A percentile compares a stretch with the other conserved stretches of the same genome.
Conservation (phyloP, 2,888 invertebrate species). For the Nycteola revayana region DNA sequence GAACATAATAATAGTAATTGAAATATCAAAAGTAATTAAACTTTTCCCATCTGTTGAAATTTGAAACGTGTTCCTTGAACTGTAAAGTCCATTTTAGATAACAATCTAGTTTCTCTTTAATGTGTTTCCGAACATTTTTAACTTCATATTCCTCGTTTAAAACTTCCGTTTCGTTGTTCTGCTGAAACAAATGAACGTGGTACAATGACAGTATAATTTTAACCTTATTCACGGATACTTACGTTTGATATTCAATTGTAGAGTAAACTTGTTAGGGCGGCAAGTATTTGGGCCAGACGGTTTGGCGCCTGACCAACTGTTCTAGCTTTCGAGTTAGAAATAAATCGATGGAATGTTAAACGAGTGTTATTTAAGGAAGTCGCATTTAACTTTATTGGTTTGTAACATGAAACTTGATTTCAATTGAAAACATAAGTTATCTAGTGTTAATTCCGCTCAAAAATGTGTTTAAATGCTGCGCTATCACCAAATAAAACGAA, state of each 20-base stretch:
- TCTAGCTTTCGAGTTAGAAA: slow-evolving; percentile 31
- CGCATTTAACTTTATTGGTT: too few species aligned
- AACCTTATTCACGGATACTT: neutral
- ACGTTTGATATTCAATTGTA: slow-evolving; percentile 7
- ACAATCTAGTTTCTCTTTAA: slow-evolving; percentile 3
- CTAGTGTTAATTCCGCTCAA: too few species aligned
- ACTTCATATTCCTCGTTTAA: neutral
- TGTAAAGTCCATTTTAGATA: slow-evolving; percentile 12
- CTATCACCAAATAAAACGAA: too few species aligned
- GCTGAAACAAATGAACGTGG: neutral
- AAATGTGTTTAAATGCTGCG: too few species aligned
- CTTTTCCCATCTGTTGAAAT: slow-evolving; percentile 1
- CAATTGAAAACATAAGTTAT: too few species aligned
- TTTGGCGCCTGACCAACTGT: slow-evolving; percentile 61
- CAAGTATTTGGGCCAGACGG: slow-evolving; percentile 61
- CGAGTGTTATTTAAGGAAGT: slow-evolving; percentile 7
- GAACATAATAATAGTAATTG: too few species aligned
- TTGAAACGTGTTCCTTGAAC: slow-evolving; percentile 7
- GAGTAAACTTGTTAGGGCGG: slow-evolving; percentile 17
- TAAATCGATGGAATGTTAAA: slow-evolving; percentile 19
- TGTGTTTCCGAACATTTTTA: slow-evolving; percentile 2
- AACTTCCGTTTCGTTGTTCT: slow-evolving; percentile 11
- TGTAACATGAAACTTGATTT: too few species aligned
- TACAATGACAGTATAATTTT: slow-evolving; percentile 6
- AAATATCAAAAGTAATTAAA: slow-evolving; percentile 30